Conservation (phyloP, 2,888 invertebrate genomes). For the Himalopsyche anomala region DNA sequence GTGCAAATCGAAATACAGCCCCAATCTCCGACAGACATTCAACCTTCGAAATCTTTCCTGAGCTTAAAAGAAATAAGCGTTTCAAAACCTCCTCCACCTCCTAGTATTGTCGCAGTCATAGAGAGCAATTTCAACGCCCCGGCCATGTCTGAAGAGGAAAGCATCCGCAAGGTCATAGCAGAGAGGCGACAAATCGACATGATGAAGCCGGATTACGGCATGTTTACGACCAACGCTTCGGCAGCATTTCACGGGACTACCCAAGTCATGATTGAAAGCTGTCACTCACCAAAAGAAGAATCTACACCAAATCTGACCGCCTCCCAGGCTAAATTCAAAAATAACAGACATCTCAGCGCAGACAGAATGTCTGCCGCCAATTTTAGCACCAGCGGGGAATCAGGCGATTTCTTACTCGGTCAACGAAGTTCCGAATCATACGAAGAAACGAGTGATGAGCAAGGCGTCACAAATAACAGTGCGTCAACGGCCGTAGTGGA, state of each 20-base stretch:
- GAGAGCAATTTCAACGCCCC: constrained; percentile 61
- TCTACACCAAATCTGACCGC: constrained; percentile 44
- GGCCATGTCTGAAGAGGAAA: constrained; percentile 68
- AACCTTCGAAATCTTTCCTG: constrained; percentile 29
- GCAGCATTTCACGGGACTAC: constrained; percentile 58
- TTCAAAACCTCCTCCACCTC: constrained; percentile 56
- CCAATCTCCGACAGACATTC: constrained; percentile 58
- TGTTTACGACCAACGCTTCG: constrained; percentile 47
- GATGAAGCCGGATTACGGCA: constrained; percentile 65
- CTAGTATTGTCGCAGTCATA: constrained; percentile 54
- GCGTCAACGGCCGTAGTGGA: constrained; percentile 65
- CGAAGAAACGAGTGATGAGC: constrained; percentile 65
- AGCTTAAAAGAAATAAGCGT: constrained; percentile 57
- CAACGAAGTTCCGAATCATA: constrained; percentile 65
- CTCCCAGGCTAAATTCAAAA: constrained; percentile 53
- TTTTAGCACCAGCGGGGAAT: constrained; percentile 65
- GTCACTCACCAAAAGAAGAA: constrained; percentile 62
- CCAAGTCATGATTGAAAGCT: constrained; percentile 64
- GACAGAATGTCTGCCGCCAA: constrained; percentile 65
- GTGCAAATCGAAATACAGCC: constrained; percentile 60
- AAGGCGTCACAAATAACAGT: constrained; percentile 64
- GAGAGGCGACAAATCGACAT: constrained; percentile 79
- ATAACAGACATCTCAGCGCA: constrained; percentile 64
- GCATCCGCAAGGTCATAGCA: constrained; percentile 79
- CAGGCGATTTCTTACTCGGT: constrained; percentile 64